Evolutionary conservation across 2,113 vertebrate genomes (phyloP), one percentile per base, ranked within the genome.

Genomic region (Pterocles gutturalis): DNA sequence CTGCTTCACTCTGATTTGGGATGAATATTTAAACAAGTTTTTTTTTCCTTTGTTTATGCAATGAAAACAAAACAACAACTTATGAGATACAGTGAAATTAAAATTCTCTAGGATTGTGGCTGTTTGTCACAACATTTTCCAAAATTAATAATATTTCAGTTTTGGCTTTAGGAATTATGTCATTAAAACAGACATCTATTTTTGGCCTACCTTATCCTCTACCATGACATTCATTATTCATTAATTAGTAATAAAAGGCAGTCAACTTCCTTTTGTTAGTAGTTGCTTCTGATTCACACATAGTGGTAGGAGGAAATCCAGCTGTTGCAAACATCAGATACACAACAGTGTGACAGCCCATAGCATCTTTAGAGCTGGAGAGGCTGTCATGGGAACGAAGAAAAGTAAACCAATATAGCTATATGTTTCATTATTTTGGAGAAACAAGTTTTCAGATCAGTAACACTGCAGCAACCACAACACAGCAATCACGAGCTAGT

Each of bases 321-420:
- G 82, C 53, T 94, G 61, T 87, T 96, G 89, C 91, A 96, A 93
- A 91, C 60, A 87, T 70, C 93, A 73, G 79, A 84, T 91, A 65
- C 57, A 70, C 81, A 93, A 88, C 71, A 92, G 77, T 95, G 88
- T 94, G 80, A 71, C 90, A 95, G 76, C 55, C 53, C 79, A 86
- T 38, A 29, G 60, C 62, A 89, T 86, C 69, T 85, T 93, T 65
- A 87, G 60, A 92, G 55, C 83, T 92, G 66, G 34, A 78, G 80
- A 91, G 91, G 93, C 96, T 97, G 92, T 89, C 86, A 93, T 97
- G 93, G 96, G 94, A 98, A 98, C 89, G 87, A 53, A 86, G 46
- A 93, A 87, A 71, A 90, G 84, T n/a, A 84, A 90, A 53, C 26
- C 31, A 82, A 88, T 91, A 71, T 24, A 95, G 57, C 49, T 49